Base-by-base conservation (phyloP, 1,140 invertebrate genomes). In the Tribolium madens region DNA sequence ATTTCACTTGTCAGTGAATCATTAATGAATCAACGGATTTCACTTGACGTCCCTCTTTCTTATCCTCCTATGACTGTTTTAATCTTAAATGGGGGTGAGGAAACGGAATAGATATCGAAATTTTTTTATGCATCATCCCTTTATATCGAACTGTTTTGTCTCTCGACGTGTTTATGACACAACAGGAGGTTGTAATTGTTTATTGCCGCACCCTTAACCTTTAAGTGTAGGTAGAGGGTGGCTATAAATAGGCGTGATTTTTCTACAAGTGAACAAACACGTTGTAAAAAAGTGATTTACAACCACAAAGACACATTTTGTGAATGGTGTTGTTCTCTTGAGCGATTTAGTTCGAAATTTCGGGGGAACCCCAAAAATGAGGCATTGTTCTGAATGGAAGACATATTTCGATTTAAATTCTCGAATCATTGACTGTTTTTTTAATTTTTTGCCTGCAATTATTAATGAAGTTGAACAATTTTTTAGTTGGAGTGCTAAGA, bases 231-330 rank as follows among this genome's bases (percentile, higher is more conserved):
- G 52, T 57, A 57, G 14, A 17, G 14, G 14, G 4, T 4, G 6
- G 17, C 10, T 57, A 57, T 26, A 26, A 26, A 26, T 26, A 26
- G 21, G 21, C 21, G 36, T 9, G 36, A 42, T 42, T 42, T 42
- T 42, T 42, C 36, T 42, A 26, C 36, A 42, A 57, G 14, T 17
- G 52, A 57, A 57, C 52, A 57, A 57, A 57, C 52, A 57, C 15
- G 52, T 57, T 77, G 75, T 60, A 79, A 79, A 73, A 70, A 73
- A 77, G 72, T 72, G 21, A 26, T 26, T 26, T 26, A 26, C 3
- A 26, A 26, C 21, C 21, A 26, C 21, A 3, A 5, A 26, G 21
- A 21, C 18, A 21, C 18, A 21, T 21, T 4, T n/a, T n/a, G n/a
- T 21, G 18, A 21, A 21, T 21, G 18, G 1, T 26, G 21, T n/a